A percentile compares a stretch with the other conserved stretches of the same genome.
These are phyloP conservation scores for Drosophila atripex DNA, from an alignment of 2,888 invertebrate genomes.

Conservation along the genomic window DNA sequence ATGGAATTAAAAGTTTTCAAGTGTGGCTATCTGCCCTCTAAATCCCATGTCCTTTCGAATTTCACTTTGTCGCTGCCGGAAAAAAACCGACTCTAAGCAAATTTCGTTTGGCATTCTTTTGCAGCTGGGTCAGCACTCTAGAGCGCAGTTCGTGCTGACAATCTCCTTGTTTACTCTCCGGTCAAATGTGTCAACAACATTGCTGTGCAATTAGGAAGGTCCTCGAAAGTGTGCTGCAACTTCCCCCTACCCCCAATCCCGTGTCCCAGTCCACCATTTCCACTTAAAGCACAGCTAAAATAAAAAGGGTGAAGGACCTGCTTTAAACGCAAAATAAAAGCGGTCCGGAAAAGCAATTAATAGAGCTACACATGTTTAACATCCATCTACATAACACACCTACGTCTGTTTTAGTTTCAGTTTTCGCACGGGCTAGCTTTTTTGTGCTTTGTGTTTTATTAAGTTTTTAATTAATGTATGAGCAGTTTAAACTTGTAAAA, in stretches of 20 bases:
- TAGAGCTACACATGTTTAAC: slow-evolving; percentile 41
- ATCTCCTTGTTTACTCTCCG: slow-evolving; percentile 27
- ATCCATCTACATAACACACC: slow-evolving; percentile 24
- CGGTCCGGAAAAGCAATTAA: slow-evolving; percentile 30
- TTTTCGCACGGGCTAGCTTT: slow-evolving; percentile 34
- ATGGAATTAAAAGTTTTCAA: not conserved
- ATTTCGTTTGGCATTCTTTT: slow-evolving; percentile 41
- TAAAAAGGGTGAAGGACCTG: not conserved
- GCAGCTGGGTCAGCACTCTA: slow-evolving; percentile 52
- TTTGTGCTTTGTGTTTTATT: slow-evolving; percentile 65
- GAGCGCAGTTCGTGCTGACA: slow-evolving; percentile 45
- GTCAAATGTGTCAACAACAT: slow-evolving; percentile 61
- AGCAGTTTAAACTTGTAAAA: slow-evolving; percentile 79
- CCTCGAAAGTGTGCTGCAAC: slow-evolving; percentile 12
- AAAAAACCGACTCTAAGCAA: slow-evolving; percentile 40
- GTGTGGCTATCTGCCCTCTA: not conserved
- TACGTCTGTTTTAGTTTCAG: slow-evolving; percentile 36
- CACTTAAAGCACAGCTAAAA: not conserved
- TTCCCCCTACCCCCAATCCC: not conserved
- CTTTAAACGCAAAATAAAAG: slow-evolving; percentile 6
- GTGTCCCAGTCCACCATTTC: not conserved
- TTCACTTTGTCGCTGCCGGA: slow-evolving; percentile 9
- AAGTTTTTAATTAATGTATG: slow-evolving; percentile 80
- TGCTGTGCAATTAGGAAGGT: slow-evolving; percentile 60
- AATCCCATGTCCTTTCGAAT: slow-evolving; percentile 4